Evolutionary conservation across 2,888 invertebrate species (phyloP), one percentile per base, ranked within the genome.

Genomic region (Volucella zonaria): DNA sequence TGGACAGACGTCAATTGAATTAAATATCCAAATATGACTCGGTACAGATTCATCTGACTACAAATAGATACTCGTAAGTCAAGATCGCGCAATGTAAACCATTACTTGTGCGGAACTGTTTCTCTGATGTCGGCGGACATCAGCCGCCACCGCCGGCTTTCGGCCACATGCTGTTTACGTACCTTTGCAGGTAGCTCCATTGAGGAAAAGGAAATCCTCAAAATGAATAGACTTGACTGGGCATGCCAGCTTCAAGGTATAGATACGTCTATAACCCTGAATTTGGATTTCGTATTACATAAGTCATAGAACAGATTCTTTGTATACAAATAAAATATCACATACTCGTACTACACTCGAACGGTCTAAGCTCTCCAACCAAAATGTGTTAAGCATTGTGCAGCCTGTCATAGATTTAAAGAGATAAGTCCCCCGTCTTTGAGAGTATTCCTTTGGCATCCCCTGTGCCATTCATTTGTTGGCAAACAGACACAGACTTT

Each of bases 1-100:
- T 31, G 31, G 31, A 40, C 42, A 51, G 67, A 67, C 74, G 43
- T 79, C 82, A 74, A 67, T 78, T 73, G 54, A 67, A 78, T 74
- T 73, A 58, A 58, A 51, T 59, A 66, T 61, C 83, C 83, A 80
- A 80, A 83, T 83, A 83, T 83, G 83, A 83, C 59, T 83, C 61
- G 80, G 70, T 70, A 80, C 79, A 83, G 80, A 83, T 83, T 83
- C 82, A 70, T 79, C 64, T 68, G 64, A 49, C 58, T 64, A 64
- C 75, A 80, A 80, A 83, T 70, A 76, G 83, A 80, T 59, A 23
- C 18, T 23, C 18, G 18, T 23, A 66, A 80, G 66, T 74, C 76
- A 70, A 71, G 82, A 73, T 61, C 54, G 40, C 62, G 51, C 68
- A 68, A 68, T 67, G 71, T 73, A 61, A 74, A 40, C 82, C 56